These are phyloP conservation scores for Semnornis frantzii DNA, from an alignment of 2,113 vertebrate species.

Conservation along the genomic window DNA sequence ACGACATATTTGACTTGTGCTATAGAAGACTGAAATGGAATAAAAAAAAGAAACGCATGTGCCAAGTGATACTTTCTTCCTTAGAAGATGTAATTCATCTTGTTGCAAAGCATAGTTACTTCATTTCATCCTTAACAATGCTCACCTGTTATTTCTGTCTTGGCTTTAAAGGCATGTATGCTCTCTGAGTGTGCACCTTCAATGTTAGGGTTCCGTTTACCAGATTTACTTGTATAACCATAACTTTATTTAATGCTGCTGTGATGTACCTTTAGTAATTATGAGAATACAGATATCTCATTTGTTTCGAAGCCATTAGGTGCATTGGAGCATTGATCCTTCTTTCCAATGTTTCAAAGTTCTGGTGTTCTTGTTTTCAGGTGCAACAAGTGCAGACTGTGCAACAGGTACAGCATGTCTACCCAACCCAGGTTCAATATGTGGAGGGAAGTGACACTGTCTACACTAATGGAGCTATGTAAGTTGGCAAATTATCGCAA, in stretches of 20 bases:
- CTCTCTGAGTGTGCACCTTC: neutral
- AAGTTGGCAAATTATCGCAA: conserved; percentile 55
- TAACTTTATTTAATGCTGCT: neutral
- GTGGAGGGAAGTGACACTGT: conserved; percentile 85
- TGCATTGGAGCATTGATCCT: neutral
- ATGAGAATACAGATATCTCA: neutral
- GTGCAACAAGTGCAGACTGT: conserved; percentile 84
- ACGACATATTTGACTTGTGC: neutral
- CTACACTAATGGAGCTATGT: conserved; percentile 88
- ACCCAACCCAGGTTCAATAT: conserved; percentile 86
- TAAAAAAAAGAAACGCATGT: neutral
- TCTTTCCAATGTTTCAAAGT: neutral
- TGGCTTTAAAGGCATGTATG: neutral
- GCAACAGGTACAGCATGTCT: conserved; percentile 85
- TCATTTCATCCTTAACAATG: neutral
- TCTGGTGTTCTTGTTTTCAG: conserved; percentile 69
- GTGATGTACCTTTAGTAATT: neutral
- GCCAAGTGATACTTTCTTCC: neutral
- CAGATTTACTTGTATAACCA: neutral
- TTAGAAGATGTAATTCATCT: neutral
- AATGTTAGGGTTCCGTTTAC: neutral
- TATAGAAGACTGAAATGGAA: neutral
- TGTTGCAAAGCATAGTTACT: neutral
- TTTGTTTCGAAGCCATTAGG: neutral
- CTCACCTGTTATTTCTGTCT: neutral